Conservation (phyloP, 1,140 invertebrate genomes). For the Xylocopa sonorina region DNA sequence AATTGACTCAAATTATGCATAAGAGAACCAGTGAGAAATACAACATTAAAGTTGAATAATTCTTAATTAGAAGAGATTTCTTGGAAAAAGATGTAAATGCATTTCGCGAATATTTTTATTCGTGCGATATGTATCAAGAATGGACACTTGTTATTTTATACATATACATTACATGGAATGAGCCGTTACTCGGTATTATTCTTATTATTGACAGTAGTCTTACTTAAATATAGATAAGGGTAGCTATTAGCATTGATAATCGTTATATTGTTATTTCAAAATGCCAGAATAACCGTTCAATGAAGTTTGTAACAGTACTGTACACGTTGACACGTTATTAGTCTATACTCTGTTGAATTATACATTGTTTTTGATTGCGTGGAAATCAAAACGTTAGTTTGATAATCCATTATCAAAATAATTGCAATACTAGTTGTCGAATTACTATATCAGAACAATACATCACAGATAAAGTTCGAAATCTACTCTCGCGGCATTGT, state of each 20-base stretch:
- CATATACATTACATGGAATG: constrained; percentile 5
- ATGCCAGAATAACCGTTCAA: neutral
- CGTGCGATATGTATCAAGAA: constrained; percentile 37
- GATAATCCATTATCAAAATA: constrained; percentile 11
- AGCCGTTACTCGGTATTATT: constrained; percentile 2
- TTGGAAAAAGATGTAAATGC: neutral
- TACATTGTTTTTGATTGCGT: constrained; percentile 1
- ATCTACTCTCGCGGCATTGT: constrained; percentile 94
- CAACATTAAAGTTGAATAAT: too few relatives aligned
- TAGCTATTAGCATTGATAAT: neutral
- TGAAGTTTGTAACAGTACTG: constrained; percentile 18
- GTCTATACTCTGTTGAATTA: neutral
- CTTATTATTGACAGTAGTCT: neutral
- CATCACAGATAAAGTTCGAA: constrained; percentile 93
- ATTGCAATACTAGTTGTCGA: constrained; percentile 12
- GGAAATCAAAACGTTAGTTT: neutral
- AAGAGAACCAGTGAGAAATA: too few relatives aligned
- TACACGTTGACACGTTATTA: constrained; percentile 26
- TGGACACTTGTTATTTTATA: constrained; percentile 17
- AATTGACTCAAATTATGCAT: too few relatives aligned
- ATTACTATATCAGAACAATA: constrained; percentile 9
- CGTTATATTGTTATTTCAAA: constrained; percentile 1
- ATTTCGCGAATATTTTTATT: constrained; percentile 26
- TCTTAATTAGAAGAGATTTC: too few relatives aligned
- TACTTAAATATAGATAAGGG: constrained; percentile 10